phyloP scores from a whole-genome alignment of 2,888 invertebrate species.

The Cryptosula pallasiana region DNA sequence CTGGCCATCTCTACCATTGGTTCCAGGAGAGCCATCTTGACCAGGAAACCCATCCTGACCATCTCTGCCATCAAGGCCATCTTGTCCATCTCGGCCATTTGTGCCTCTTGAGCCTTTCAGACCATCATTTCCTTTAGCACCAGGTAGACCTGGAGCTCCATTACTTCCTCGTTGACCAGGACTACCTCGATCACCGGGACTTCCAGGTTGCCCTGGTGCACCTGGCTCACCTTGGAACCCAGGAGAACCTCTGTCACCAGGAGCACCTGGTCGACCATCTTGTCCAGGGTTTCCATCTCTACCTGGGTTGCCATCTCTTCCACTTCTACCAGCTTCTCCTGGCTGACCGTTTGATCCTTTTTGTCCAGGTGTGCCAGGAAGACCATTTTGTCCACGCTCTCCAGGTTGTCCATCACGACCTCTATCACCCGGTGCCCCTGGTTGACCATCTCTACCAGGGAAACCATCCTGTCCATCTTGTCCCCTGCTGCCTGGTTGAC shows the following conservation, averaged over 20 bases:
- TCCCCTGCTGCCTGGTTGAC: not conserved
- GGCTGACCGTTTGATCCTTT: not conserved
- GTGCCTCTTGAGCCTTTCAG: not conserved
- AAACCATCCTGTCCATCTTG: not conserved
- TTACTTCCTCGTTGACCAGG: not conserved
- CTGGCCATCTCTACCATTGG: slow-evolving; percentile 28
- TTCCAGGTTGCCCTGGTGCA: not conserved
- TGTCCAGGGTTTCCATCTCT: not conserved
- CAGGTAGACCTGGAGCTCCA: not conserved
- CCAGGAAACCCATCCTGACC: slow-evolving; percentile 30
- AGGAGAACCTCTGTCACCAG: not conserved
- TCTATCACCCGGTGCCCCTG: not conserved
- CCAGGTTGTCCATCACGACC: slow-evolving; percentile 15
- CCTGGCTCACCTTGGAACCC: not conserved
- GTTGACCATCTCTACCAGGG: not conserved
- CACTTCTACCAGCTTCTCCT: not conserved
- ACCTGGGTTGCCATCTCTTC: not conserved
- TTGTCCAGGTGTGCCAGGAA: not conserved
- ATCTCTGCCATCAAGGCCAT: slow-evolving; percentile 21
- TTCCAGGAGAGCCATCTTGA: slow-evolving; percentile 29
- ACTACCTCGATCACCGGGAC: not conserved
- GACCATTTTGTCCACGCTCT: not conserved
- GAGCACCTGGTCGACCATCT: not conserved
- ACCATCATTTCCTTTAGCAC: not conserved
- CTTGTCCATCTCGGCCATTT: not conserved